Evolutionary conservation across 2,113 vertebrate genomes (phyloP).

Genomic region (Bubo scandiacus): DNA sequence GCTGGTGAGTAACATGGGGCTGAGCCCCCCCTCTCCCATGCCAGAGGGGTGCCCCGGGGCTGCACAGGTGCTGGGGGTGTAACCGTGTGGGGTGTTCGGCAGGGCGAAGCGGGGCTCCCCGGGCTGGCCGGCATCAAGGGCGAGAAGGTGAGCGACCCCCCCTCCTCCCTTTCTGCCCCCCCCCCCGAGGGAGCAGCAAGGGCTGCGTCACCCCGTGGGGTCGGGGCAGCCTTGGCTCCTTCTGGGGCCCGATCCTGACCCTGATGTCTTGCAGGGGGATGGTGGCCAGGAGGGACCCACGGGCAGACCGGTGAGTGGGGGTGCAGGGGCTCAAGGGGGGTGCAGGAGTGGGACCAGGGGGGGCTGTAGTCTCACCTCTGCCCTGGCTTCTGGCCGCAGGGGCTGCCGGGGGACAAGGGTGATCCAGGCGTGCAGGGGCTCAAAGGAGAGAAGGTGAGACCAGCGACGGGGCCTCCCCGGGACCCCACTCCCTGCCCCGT

Average conservation of each 20-base stretch:
- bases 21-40: rapidly evolving
- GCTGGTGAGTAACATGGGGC: constrained; percentile 64
- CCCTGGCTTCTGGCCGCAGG: constrained; percentile 25
- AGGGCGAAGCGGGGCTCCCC: constrained; percentile 41
- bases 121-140: constrained; percentile 65
- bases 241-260: background rate
- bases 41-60: rapidly evolving
- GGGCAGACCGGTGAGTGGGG: constrained; percentile 81
- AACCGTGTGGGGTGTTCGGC: background rate
- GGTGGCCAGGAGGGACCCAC: constrained; percentile 75
- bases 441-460: constrained; percentile 82
- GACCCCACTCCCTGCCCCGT: background rate
- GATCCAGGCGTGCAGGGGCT: constrained; percentile 73
- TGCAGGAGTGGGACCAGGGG: background rate
- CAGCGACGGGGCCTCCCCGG: rapidly evolving
- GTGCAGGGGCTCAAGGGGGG: background rate
- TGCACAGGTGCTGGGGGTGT: background rate
- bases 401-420: constrained; percentile 77
- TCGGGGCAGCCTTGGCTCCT: background rate
- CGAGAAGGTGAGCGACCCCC: constrained; percentile 69
- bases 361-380: background rate
- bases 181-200: background rate
- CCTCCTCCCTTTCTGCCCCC: background rate
- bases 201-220: background rate
- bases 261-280: constrained; percentile 75